Evolutionary conservation across 2,113 vertebrate species (phyloP).

Genomic region (Pavo muticus): DNA sequence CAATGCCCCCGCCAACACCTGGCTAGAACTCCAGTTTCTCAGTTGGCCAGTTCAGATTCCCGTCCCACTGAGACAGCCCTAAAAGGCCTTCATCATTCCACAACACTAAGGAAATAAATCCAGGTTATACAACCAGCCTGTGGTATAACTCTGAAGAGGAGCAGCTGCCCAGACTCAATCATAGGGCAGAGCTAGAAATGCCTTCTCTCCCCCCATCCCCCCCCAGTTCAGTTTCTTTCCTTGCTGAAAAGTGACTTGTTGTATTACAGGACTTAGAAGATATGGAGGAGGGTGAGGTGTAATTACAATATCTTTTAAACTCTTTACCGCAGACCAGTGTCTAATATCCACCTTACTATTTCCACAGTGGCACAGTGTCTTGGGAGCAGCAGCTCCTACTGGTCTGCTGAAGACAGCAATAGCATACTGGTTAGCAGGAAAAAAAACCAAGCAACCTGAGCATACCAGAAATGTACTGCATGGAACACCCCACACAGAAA

Average conservation of each 20-base stretch:
- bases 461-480: not conserved
- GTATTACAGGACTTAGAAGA: not conserved
- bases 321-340: not conserved
- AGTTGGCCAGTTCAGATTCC: not conserved
- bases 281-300: not conserved
- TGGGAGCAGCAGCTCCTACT: not conserved
- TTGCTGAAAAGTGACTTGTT: not conserved
- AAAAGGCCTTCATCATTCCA: not conserved
- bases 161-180: not conserved
- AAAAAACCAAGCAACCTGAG: not conserved
- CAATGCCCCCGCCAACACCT: not conserved
- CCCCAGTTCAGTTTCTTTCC: not conserved
- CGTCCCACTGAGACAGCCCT: not conserved
- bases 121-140: not conserved
- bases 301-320: not conserved
- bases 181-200: not conserved
- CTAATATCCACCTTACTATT: not conserved
- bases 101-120: not conserved
- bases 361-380: not conserved
- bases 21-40: not conserved
- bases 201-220: not conserved
- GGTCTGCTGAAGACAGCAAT: constrained; percentile 5
- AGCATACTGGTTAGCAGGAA: constrained; percentile 3
- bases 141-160: not conserved
- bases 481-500: not conserved